Evolutionary conservation across 2,797 vertebrate species (phyloP).

Genomic region (Urosaurus nigricauda): DNA sequence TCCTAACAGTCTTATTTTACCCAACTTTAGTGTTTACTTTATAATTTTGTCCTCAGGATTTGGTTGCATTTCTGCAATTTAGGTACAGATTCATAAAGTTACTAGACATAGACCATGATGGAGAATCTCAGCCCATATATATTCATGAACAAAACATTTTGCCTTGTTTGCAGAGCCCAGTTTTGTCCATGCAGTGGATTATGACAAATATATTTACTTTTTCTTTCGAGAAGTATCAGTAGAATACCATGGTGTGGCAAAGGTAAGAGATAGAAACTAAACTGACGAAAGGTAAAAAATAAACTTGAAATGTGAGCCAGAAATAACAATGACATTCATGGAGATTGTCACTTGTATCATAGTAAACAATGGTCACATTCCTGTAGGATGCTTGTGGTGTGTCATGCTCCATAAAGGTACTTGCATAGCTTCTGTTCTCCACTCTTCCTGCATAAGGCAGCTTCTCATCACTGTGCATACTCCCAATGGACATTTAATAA

Average conservation of each 20-base stretch:
- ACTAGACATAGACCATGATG: too few species aligned
- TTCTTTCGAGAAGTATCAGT: conserved; percentile 98
- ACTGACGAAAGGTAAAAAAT: conserved; percentile 41
- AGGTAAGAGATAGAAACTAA: conserved; percentile 81
- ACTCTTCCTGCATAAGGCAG: too few species aligned
- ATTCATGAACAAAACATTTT: conserved; percentile 7
- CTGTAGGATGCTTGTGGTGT: too few species aligned
- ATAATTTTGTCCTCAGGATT: neutral
- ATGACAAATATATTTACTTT: conserved; percentile 96
- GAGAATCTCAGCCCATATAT: neutral
- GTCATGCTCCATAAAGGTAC: too few species aligned
- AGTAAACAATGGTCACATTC: too few species aligned
- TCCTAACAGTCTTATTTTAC: conserved; percentile 44
- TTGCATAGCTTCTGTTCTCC: too few species aligned
- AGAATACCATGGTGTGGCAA: conserved; percentile 98
- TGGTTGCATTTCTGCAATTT: neutral
- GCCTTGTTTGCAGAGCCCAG: conserved; percentile 87
- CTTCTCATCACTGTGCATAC: too few species aligned
- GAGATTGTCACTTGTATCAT: too few species aligned
- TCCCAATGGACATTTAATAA: too few species aligned
- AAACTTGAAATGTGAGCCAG: conserved; percentile 70
- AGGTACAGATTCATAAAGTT: too few species aligned
- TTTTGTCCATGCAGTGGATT: conserved; percentile 95
- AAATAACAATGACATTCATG: conserved; percentile 56
- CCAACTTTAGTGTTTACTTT: neutral